phyloP scores from a whole-genome alignment of 1,140 invertebrate species.

The Cotesia chilonis region DNA sequence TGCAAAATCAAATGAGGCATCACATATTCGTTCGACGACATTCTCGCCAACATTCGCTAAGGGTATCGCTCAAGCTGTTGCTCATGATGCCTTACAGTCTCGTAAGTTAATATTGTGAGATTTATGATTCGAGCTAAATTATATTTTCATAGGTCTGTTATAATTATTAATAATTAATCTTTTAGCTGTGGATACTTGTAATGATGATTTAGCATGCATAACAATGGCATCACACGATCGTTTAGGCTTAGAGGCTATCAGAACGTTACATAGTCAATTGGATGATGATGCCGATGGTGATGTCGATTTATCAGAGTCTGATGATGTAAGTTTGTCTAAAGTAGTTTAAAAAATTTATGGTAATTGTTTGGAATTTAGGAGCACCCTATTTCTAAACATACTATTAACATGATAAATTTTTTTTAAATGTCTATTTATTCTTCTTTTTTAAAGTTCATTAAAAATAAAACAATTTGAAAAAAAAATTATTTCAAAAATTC shows the following conservation, averaged over 20 bases:
- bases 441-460: too few relatives aligned
- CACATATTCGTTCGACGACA: conserved; percentile 48
- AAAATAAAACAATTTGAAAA: too few relatives aligned
- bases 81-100: conserved; percentile 55
- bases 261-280: conserved; percentile 84
- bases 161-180: conserved; percentile 28
- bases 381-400: too few relatives aligned
- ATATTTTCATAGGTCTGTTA: conserved; percentile 22
- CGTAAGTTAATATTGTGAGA: conserved; percentile 34
- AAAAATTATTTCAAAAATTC: too few relatives aligned
- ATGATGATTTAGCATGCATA: conserved; percentile 78
- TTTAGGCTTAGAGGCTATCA: conserved; percentile 87
- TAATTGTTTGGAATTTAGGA: too few relatives aligned
- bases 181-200: conserved; percentile 64
- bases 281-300: conserved; percentile 96
- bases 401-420: too few relatives aligned
- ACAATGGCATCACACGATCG: conserved; percentile 78
- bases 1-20: conserved; percentile 39
- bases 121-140: conserved; percentile 26
- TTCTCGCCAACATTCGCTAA: conserved; percentile 58
- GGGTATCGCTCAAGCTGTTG: conserved; percentile 61
- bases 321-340: conserved; percentile 79
- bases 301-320: conserved; percentile 92
- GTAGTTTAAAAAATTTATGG: background rate
- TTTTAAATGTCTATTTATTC: too few relatives aligned